Base-by-base conservation (phyloP, 2,888 invertebrate genomes). In the Plebejus anna region DNA sequence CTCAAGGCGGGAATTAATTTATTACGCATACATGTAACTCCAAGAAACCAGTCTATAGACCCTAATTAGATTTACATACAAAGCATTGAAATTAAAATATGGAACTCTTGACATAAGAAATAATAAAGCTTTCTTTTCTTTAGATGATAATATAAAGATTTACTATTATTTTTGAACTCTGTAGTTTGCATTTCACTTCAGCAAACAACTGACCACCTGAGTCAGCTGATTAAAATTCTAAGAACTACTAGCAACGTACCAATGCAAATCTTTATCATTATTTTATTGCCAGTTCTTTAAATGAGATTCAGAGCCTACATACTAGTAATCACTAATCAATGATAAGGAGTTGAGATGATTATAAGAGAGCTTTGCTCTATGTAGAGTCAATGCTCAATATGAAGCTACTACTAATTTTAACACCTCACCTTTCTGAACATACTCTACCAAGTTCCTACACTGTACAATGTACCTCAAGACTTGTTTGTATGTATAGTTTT, bases 191-290 rank as follows among this genome's bases (percentile, higher is more conserved):
- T 22, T 59, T n/a, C n/a, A 59, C 59, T n/a, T n/a, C 22, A 59
- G 22, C 22, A 59, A 5, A n/a, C 59, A 2, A 59, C 22, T 2
- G n/a, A 22, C 59, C 5, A 7, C 11, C 28, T 59, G 7, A 66
- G 32, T 13, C 66, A 66, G 66, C 66, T 66, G 32, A 66, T 66
- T 36, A 66, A 66, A 66, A 66, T 36, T 66, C 13, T 9, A 66
- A 66, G 5, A 32, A 32, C 32, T 16, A 13, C 66, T 36, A 32
- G 13, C 32, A 32, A 28, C 32, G 1, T 4, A 36, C 5, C n/a
- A 16, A 5, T 66, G 11, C 28, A 28, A 11, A 32, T 4, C 4
- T 22, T 28, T 2, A 61, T 36, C 9, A 32, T 32, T 66, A 55
- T 55, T 55, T 55, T 55, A 47, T 47, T 47, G 9, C 47, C 47